phyloP scores from a whole-genome alignment of 2,797 vertebrate genomes.

The Phylloscopus collybita region DNA sequence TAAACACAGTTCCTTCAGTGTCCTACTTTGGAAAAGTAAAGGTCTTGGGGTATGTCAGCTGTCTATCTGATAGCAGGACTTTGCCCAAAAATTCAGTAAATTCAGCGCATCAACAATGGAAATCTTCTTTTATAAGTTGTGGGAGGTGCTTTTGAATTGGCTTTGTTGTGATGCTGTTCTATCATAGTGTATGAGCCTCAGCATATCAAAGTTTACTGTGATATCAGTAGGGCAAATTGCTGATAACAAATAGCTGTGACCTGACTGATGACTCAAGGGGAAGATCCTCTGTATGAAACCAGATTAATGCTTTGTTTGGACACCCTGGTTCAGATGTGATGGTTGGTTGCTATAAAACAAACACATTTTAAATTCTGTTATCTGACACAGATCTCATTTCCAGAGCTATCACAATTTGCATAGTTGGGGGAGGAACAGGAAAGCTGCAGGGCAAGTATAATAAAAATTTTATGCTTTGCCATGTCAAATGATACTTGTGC shows the following conservation, averaged over 20 bases:
- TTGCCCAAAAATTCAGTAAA: not conserved
- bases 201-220: not conserved
- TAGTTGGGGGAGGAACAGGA: not conserved
- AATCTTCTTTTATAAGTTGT: not conserved
- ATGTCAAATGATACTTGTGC: not conserved
- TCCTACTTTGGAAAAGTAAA: not conserved
- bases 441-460: not conserved
- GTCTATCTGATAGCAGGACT: not conserved
- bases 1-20: not conserved
- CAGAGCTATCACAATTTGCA: not conserved
- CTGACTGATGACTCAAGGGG: not conserved
- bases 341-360: not conserved
- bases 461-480: not conserved
- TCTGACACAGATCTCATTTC: not conserved
- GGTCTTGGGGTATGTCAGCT: not conserved
- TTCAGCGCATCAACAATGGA: not conserved
- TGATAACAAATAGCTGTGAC: not conserved
- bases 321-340: not conserved
- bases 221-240: not conserved
- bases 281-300: not conserved
- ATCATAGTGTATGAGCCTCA: not conserved
- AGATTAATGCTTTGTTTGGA: not conserved
- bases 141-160: not conserved
- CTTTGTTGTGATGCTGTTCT: not conserved
- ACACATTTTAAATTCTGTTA: not conserved